These are phyloP conservation scores for Holotrichia oblita DNA, from an alignment of 1,140 invertebrate species.

Conservation along the genomic window DNA sequence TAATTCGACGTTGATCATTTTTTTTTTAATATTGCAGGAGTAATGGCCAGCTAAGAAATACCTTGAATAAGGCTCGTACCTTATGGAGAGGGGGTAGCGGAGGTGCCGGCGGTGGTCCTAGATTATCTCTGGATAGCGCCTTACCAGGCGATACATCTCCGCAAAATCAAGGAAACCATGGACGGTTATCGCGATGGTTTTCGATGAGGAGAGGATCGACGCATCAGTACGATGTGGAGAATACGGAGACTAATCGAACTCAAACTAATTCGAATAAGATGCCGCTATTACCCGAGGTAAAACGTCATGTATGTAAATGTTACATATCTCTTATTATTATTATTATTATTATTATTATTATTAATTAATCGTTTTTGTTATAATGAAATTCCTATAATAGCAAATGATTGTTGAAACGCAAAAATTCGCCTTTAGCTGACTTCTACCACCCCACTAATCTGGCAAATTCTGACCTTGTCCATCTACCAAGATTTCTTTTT, in stretches of 20 bases:
- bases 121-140: conserved; percentile 58
- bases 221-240: conserved; percentile 80
- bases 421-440: no score
- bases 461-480: no score
- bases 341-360: no score
- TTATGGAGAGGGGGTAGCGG: conserved; percentile 70
- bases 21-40: conserved; percentile 62
- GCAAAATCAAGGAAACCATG: conserved; percentile 63
- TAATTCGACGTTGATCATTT: no score
- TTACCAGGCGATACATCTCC: conserved; percentile 69
- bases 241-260: conserved; percentile 50
- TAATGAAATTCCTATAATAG: no score
- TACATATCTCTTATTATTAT: no score
- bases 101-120: conserved; percentile 56
- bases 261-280: conserved; percentile 67
- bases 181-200: conserved; percentile 82
- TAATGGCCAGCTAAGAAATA: conserved; percentile 74
- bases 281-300: conserved; percentile 81
- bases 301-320: conserved; percentile 18
- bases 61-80: conserved; percentile 74
- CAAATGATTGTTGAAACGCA: no score
- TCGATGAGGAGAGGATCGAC: conserved; percentile 80
- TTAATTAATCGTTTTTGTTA: no score
- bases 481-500: no score
- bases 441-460: no score